Evolutionary conservation across 2,113 vertebrate genomes (phyloP).

Genomic region (Uria aalge): DNA sequence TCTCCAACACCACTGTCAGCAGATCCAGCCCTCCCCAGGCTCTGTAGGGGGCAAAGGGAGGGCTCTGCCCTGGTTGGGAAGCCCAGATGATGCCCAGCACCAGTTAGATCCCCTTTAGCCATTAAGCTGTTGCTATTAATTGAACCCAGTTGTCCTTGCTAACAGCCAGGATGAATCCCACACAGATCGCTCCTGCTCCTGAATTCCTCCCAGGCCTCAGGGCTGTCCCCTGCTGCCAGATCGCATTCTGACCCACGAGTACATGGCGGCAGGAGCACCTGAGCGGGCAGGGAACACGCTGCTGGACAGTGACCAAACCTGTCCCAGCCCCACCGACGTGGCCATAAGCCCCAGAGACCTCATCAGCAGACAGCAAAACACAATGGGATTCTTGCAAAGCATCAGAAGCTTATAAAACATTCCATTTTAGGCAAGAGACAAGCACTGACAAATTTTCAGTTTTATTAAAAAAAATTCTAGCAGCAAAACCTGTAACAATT

Average conservation of each 20-base stretch:
- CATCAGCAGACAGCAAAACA: not conserved
- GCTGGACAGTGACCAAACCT: not conserved
- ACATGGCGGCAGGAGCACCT: not conserved
- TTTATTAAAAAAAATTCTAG: slow-evolving; percentile 78
- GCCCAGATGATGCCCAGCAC: not conserved
- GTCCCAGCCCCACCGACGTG: not conserved
- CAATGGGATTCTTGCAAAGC: fast-evolving
- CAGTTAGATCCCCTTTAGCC: not conserved
- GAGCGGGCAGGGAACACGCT: not conserved
- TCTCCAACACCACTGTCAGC: not conserved
- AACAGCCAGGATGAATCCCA: not conserved
- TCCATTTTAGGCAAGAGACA: not conserved
- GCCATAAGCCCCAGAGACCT: not conserved
- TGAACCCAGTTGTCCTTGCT: not conserved
- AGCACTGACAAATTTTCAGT: slow-evolving; percentile 54
- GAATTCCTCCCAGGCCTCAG: not conserved
- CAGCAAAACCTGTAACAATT: slow-evolving; percentile 81
- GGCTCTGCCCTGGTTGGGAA: not conserved
- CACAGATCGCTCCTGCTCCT: not conserved
- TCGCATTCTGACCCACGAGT: not conserved
- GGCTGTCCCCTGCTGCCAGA: not conserved
- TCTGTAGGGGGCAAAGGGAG: not conserved
- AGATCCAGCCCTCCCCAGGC: not conserved
- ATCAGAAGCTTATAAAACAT: not conserved
- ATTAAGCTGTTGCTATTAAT: not conserved